Evolutionary conservation across 2,888 invertebrate genomes (phyloP).

Genomic region (Nebria salina): DNA sequence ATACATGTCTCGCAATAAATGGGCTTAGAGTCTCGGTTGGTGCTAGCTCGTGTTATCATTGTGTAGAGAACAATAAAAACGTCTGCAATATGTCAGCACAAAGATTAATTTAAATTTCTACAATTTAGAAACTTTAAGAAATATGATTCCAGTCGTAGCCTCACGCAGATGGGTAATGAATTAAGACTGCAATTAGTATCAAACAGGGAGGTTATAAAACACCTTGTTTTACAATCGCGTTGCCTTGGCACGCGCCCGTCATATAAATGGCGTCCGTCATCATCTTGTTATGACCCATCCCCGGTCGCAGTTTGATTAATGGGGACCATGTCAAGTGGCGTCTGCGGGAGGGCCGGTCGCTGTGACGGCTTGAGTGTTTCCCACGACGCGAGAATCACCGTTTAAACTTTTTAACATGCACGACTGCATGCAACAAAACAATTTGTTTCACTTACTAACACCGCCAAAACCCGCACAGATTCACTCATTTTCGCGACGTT

Average conservation of each 20-base stretch:
- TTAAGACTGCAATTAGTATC: conserved; percentile 38
- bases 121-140: conserved; percentile 43
- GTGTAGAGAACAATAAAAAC: conserved; percentile 43
- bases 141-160: conserved; percentile 38
- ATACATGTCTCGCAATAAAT: conserved; percentile 39
- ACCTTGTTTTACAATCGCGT: conserved; percentile 33
- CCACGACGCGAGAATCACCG: conserved; percentile 42
- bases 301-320: conserved; percentile 38
- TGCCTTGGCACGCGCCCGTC: conserved; percentile 13
- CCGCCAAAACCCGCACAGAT: not conserved
- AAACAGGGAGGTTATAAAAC: conserved; percentile 42
- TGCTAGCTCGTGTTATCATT: conserved; percentile 5
- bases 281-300: not conserved
- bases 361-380: conserved; percentile 24
- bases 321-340: conserved; percentile 41
- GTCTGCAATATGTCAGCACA: conserved; percentile 38
- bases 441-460: conserved; percentile 45
- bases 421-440: conserved; percentile 46
- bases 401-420: conserved; percentile 46
- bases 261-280: not conserved
- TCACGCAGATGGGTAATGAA: conserved; percentile 45
- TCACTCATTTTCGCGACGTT: not conserved
- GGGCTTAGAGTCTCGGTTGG: conserved; percentile 9
- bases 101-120: conserved; percentile 43
- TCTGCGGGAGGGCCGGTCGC: not conserved